Base-by-base conservation (phyloP, 2,113 vertebrate genomes). In the Neolamprologus sp. region DNA sequence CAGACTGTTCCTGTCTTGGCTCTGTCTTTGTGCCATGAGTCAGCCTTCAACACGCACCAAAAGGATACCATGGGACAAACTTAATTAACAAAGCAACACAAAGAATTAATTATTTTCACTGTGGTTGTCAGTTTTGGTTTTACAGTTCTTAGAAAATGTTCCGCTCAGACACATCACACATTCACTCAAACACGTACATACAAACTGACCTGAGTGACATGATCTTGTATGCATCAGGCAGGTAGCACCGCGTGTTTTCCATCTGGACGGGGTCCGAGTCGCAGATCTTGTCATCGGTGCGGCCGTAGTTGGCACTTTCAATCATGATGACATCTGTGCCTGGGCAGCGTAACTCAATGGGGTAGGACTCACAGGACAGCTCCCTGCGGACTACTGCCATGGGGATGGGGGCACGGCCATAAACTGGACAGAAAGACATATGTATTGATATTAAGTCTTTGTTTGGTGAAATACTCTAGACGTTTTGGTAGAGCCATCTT, bases 321-420 rank as follows among this genome's bases (percentile, higher is more conserved):
- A 99, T 99, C 99, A 99, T 99, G 96, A 99, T 99, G 94, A 99
- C 99, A 45, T 99, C 99, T 6, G 98, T 99, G 92, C 99, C 99
- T 0, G 99, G 99, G 95, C 99, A 99, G 90, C 99, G 99, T 28
- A 99, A 97, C 93, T 99, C 99, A 6, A 99, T 99, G 85, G 98
- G 98, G 95, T 99, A 99, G 91, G 98, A 98, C 96, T 99, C 99
- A n/a, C 99, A 99, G 71, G 99, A 99, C 83, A 99, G 97, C 93
- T 99, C 99, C 95, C 99, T 96, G 68, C 99, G 97, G 83, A 99
- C 98, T 94, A 99, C 98, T 9, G 98, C 99, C 99, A 99, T 99
- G 17, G 98, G 99, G 88, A 99, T 98, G 0, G 99, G 98, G 28
- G 98, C 98, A 14, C 99, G 98, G 95, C 97, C 98, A 92, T 97